phyloP scores from a whole-genome alignment of 2,113 vertebrate species.

The Eolophus roseicapilla region DNA sequence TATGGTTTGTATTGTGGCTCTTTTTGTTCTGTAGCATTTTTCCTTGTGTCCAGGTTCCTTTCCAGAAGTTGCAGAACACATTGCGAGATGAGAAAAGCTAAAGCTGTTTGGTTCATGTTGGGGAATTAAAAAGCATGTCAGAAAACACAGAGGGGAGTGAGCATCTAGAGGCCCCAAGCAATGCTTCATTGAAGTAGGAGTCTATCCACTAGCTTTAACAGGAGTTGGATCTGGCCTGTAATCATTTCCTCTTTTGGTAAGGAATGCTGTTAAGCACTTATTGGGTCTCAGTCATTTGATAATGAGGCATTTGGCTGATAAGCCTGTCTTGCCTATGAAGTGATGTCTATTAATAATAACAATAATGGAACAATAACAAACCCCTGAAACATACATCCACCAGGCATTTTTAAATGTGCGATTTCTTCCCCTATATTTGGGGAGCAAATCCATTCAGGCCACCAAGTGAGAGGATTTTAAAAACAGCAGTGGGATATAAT shows the following conservation, averaged over 20 bases:
- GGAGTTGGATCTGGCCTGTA: conserved; percentile 1
- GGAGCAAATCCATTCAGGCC: not conserved
- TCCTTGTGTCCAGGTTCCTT: conserved; percentile 68
- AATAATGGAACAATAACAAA: not conserved
- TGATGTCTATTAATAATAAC: conserved; percentile 38
- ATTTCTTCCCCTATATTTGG: not conserved
- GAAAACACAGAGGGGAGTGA: conserved; percentile 34
- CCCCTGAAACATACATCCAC: not conserved
- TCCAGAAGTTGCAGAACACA: conserved; percentile 82
- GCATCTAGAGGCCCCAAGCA: not conserved
- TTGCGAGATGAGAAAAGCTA: conserved; percentile 74
- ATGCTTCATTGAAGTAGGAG: not conserved
- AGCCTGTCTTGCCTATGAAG: not conserved
- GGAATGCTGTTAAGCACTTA: conserved; percentile 68
- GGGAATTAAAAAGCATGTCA: conserved; percentile 10
- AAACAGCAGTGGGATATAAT: not conserved
- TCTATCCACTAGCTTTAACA: not conserved
- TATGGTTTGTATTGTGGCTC: conserved; percentile 79
- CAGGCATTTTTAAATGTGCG: not conserved
- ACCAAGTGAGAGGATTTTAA: not conserved
- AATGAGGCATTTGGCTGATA: conserved; percentile 55
- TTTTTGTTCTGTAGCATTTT: conserved; percentile 72
- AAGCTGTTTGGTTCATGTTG: conserved; percentile 76
- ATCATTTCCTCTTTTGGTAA: conserved; percentile 77
- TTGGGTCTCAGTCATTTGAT: conserved; percentile 47